phyloP scores from a whole-genome alignment of 2,797 vertebrate genomes.

The Argentina silus region DNA sequence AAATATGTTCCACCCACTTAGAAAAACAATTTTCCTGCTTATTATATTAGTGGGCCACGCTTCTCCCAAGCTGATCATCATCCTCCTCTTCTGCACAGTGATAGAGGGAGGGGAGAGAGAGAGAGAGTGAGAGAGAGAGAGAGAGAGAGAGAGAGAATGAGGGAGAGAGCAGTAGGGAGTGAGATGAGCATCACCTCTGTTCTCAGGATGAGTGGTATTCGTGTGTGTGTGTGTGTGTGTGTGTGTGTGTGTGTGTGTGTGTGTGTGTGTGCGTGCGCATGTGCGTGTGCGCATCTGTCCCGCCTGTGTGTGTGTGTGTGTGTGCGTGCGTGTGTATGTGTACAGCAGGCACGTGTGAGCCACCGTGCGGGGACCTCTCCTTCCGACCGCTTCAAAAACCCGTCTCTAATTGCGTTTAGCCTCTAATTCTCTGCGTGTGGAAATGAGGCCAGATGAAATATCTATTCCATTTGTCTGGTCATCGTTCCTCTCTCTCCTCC shows the following conservation, averaged over 20 bases:
- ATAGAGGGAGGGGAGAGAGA: background rate
- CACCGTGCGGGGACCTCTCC: slow-evolving; percentile 1
- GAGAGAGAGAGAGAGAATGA: background rate
- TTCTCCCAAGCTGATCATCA: slow-evolving; percentile 23
- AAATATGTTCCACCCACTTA: slow-evolving; percentile 33
- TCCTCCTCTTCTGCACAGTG: slow-evolving; percentile 15
- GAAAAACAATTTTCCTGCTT: slow-evolving; percentile 38
- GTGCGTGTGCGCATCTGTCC: too few relatives aligned
- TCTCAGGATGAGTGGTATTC: slow-evolving; percentile 27
- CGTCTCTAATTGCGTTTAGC: slow-evolving; percentile 33
- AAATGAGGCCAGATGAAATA: slow-evolving; percentile 22
- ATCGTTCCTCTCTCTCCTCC: slow-evolving; percentile 12
- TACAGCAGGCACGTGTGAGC: background rate
- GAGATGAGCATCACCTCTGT: slow-evolving; percentile 24
- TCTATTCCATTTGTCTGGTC: slow-evolving; percentile 25
- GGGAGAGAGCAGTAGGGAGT: slow-evolving; percentile 15
- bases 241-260: background rate
- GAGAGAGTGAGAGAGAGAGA: slow-evolving; percentile 13
- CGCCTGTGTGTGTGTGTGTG: slow-evolving; percentile 21
- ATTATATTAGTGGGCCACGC: slow-evolving; percentile 27
- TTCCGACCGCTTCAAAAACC: slow-evolving; percentile 8
- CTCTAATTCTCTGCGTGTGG: slow-evolving; percentile 30
- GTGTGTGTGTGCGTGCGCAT: background rate
- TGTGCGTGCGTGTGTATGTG: slow-evolving; percentile 14
- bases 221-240: background rate